Conservation (phyloP, 2,113 vertebrate species). For the Grus americana region DNA sequence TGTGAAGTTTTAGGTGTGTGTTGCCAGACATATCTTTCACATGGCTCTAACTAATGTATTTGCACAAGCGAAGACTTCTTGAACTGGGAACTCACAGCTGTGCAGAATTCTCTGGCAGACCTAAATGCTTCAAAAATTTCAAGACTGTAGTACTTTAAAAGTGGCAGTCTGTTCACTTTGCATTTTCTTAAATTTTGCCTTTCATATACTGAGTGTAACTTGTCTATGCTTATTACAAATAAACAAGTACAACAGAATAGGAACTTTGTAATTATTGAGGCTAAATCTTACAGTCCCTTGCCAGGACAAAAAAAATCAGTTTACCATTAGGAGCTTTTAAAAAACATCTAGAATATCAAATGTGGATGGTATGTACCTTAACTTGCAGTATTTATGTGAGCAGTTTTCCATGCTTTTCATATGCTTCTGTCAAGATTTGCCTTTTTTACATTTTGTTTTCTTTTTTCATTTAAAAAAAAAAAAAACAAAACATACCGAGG, state of each 20-base stretch:
- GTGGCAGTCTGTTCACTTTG: neutral
- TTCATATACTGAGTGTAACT: rapidly evolving
- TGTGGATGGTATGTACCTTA: neutral
- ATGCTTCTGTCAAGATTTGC: neutral
- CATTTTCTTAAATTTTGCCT: neutral
- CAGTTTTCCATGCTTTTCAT: neutral
- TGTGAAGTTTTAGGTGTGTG: neutral
- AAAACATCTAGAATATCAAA: neutral
- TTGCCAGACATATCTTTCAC: neutral
- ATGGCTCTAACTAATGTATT: neutral
- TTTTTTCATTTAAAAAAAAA: neutral
- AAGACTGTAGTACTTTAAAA: neutral
- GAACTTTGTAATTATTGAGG: neutral
- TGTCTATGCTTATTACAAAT: rapidly evolving
- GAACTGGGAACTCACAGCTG: neutral
- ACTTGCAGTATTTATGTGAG: neutral
- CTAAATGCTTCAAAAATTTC: neutral
- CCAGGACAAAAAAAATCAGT: neutral
- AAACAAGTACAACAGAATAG: neutral
- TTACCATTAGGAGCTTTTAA: neutral
- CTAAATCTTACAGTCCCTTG: neutral
- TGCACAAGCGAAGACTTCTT: neutral
- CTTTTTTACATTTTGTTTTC: neutral
- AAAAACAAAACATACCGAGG: neutral
- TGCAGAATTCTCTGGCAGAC: neutral